Evolutionary conservation across 2,113 vertebrate genomes (phyloP).

Genomic region (Syngnathus floridae): DNA sequence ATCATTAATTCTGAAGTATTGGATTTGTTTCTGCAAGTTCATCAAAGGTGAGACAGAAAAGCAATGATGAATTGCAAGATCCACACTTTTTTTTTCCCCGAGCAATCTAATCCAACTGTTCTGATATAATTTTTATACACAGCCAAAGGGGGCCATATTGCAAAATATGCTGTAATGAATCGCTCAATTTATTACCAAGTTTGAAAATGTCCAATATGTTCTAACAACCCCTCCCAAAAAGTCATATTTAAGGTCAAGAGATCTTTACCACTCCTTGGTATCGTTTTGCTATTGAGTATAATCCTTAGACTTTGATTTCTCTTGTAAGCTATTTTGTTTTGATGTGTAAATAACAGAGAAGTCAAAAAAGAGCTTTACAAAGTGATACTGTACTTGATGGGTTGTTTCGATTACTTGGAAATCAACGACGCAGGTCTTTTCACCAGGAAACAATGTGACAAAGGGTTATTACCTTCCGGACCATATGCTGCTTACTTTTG

Average conservation of each 20-base stretch:
- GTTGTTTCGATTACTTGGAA: conserved; percentile 39
- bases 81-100: not conserved
- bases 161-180: not conserved
- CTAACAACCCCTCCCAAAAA: not conserved
- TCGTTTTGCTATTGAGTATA: conserved; percentile 20
- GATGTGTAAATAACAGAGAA: conserved; percentile 38
- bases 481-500: conserved; percentile 44
- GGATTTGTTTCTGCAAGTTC: not conserved
- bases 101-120: not conserved
- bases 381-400: conserved; percentile 19
- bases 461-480: conserved; percentile 53
- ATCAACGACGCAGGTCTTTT: conserved; percentile 38
- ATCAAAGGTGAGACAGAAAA: not conserved
- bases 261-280: conserved; percentile 19
- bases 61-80: not conserved
- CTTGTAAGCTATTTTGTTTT: conserved; percentile 12
- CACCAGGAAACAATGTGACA: conserved; percentile 38
- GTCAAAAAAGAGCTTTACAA: conserved; percentile 34
- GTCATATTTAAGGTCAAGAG: not conserved
- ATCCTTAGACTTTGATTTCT: conserved; percentile 36
- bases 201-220: not conserved
- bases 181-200: not conserved
- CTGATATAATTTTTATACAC: not conserved
- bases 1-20: not conserved
- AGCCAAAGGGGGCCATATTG: not conserved